Base-by-base conservation (phyloP, 2,888 invertebrate species). In the Phyllotreta striolata region DNA sequence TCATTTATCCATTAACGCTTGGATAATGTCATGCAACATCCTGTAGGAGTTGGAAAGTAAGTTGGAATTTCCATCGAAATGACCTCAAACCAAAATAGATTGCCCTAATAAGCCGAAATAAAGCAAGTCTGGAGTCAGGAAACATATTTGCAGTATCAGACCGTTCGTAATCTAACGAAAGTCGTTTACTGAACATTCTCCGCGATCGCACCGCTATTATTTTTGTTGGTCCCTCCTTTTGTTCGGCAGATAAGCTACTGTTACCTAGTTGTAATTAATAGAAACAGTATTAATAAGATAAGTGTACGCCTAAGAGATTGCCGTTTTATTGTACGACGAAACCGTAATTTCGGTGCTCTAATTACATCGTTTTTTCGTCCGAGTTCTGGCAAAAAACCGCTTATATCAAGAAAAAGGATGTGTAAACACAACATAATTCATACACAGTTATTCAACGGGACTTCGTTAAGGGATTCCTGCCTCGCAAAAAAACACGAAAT, bases 231-330 rank as follows among this genome's bases (percentile, higher is more conserved):
- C 67, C 64, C 64, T 66, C 69, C 66, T 59, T 71, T 69, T 70
- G 68, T 70, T 69, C 55, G 62, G 40, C 49, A 72, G 74, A 72
- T 70, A 73, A 71, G 70, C 66, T 70, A 72, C 68, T 2, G n/a
- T 34, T 44, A 44, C 44, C 44, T 70, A 65, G 67, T 24, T 64
- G 63, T 72, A 73, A 72, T 74, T 72, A 68, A 70, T 68, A 70
- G 67, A 66, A 68, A 66, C 70, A 66, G 67, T 66, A 70, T 68
- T 68, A 70, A 69, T 66, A 54, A 55, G 43, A 66, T 67, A 56
- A 8, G 37, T 41, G 34, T 35, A 40, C 55, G 62, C 39, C 55
- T 40, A 57, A 46, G 61, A 54, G 49, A 64, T 14, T 12, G 10
- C 47, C 47, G 47, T 47, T 47, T 47, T 24, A 47, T 47, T 47